Base-by-base conservation (phyloP, 2,797 vertebrate genomes). In the Anas capensis region DNA sequence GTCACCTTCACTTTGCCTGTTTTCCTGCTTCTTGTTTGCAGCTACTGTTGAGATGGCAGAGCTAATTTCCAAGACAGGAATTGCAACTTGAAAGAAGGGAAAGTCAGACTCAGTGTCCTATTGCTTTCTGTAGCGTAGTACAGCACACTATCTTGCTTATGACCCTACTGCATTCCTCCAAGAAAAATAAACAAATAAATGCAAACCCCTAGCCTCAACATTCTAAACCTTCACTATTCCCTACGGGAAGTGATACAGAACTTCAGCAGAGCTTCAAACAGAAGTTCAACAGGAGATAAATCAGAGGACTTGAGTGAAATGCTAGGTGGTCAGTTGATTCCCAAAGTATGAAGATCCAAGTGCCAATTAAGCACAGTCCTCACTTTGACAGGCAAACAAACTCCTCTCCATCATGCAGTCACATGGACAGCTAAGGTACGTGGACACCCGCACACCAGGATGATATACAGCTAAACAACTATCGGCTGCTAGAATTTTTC, bases 231-330 rank as follows among this genome's bases (percentile, higher is more conserved):
- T 23, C 21, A n/a, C 31, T 31, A 58, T 62, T 49, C 57, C 48
- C 78, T 71, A 60, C 53, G 8, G 18, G 15, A 86, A 76, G 14
- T 0, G 1, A 53, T 31, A 16, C 8, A 78, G 1, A 2, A 24
- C 27, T 62, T 89, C 46, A 57, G 38, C 72, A 81, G 36, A 77
- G 40, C 51, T 70, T 90, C 75, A 73, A 44, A 40, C 18, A 78
- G 49, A 57, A 78, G 61, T 70, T 81, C 46, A 72, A 21, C 7
- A 73, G 34, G 9, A 69, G 61, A 34, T 7, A 34, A 18, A 24
- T 42, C 79, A 57, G 18, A 61, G 36, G 58, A 40, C 36, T n/a
- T 36, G 51, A 29, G 73, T 10, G 33, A 34, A 38, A 23, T 0
- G 0, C 36, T 38, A 24, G 5, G 46, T 27, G 33, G 33, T 31